These are phyloP conservation scores for Semnornis frantzii DNA, from an alignment of 2,113 vertebrate species.

Conservation along the genomic window DNA sequence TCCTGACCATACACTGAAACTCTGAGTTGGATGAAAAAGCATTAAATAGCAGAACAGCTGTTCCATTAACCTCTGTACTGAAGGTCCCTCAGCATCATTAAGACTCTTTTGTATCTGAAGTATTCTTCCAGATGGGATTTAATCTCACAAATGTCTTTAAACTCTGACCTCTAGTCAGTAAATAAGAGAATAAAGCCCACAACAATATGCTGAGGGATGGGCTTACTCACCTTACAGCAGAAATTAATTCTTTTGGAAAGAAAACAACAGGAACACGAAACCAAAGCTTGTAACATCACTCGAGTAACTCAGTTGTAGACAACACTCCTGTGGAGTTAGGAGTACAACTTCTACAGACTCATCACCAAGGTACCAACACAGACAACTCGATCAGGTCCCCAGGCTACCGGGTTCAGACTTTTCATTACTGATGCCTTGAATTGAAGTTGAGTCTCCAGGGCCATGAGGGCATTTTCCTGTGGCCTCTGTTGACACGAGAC, in stretches of 20 bases:
- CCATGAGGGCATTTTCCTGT: background rate
- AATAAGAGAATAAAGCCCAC: background rate
- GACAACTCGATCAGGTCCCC: background rate
- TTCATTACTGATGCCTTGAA: background rate
- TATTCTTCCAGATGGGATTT: background rate
- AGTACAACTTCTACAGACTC: background rate
- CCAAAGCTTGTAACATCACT: background rate
- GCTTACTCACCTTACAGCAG: background rate
- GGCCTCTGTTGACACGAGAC: background rate
- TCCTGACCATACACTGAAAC: background rate
- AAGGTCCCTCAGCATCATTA: background rate
- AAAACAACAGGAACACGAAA: background rate
- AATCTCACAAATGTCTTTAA: background rate
- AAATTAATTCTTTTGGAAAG: background rate
- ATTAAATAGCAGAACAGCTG: background rate
- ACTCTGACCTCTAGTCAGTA: background rate
- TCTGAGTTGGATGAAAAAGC: background rate
- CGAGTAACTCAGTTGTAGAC: background rate
- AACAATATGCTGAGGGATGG: rapidly evolving
- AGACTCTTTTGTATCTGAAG: background rate
- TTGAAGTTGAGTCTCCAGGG: background rate
- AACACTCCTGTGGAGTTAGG: background rate
- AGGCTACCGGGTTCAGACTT: background rate
- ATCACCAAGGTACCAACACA: background rate
- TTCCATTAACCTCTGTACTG: background rate